phyloP scores from a whole-genome alignment of 1,140 invertebrate species.

The Dendrolimus kikuchii region DNA sequence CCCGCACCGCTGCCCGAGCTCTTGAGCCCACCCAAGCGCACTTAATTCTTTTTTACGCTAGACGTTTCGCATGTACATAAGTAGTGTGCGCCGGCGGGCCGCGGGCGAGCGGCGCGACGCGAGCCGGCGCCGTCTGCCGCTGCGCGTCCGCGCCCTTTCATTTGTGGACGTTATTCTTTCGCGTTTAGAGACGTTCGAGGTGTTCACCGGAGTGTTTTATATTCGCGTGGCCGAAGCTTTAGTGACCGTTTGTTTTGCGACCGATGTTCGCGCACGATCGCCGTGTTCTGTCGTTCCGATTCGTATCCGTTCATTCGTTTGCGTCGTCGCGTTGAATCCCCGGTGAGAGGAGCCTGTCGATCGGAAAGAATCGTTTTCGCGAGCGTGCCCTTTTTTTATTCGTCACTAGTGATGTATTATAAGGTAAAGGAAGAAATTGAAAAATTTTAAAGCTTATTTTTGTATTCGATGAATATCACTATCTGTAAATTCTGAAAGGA shows the following conservation, averaged over 20 bases:
- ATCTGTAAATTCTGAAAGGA: constrained; percentile 56
- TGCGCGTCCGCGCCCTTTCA: constrained; percentile 27
- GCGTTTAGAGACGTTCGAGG: constrained; percentile 49
- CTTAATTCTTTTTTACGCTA: constrained; percentile 65
- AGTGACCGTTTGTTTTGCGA: constrained; percentile 63
- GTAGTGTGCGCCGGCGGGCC: constrained; percentile 44
- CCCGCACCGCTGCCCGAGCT: constrained; percentile 66
- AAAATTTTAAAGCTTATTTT: constrained; percentile 69
- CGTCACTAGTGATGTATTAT: constrained; percentile 56
- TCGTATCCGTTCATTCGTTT: constrained; percentile 33
- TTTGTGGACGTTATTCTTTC: constrained; percentile 41
- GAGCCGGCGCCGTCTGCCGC: constrained; percentile 23
- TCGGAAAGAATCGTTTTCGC: constrained; percentile 49
- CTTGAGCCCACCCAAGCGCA: constrained; percentile 64
- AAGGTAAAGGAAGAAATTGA: constrained; percentile 64
- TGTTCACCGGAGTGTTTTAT: constrained; percentile 57
- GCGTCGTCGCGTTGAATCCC: constrained; percentile 33
- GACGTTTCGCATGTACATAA: constrained; percentile 46
- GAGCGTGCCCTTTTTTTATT: constrained; percentile 54
- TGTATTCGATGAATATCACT: constrained; percentile 65
- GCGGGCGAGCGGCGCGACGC: constrained; percentile 32
- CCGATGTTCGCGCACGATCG: constrained; percentile 50
- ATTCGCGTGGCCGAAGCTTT: constrained; percentile 60
- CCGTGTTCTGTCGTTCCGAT: constrained; percentile 33
- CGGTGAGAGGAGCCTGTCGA: constrained; percentile 35